phyloP scores from a whole-genome alignment of 1,140 invertebrate genomes.

The Doryteuthis pealeii region DNA sequence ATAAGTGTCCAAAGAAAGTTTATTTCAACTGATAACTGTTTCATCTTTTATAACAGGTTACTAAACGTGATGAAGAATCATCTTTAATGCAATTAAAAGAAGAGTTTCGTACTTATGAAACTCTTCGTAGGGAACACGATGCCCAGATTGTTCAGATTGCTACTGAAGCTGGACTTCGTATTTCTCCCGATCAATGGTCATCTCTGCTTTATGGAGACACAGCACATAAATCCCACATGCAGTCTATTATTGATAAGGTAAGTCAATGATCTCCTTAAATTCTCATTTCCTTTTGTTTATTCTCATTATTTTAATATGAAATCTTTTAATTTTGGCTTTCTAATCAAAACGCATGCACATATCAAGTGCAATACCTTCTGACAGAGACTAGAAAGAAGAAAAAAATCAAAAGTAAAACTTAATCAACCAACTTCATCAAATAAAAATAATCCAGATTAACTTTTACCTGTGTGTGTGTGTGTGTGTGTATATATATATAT shows the following conservation, averaged over 20 bases:
- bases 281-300: background rate
- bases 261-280: constrained; percentile 18
- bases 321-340: no score
- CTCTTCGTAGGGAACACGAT: constrained; percentile 91
- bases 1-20: no score
- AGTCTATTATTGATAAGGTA: constrained; percentile 85
- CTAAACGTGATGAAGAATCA: constrained; percentile 95
- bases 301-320: background rate
- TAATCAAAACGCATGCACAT: no score
- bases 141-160: constrained; percentile 85
- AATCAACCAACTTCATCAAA: no score
- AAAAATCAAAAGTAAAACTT: no score
- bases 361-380: no score
- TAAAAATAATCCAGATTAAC: no score
- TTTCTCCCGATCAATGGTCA: constrained; percentile 98
- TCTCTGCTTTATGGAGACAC: constrained; percentile 93
- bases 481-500: no score
- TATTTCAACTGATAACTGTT: no score
- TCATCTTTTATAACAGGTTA: constrained; percentile 76
- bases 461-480: no score
- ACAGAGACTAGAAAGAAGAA: no score
- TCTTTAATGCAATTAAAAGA: constrained; percentile 98
- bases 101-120: constrained; percentile 94
- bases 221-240: constrained; percentile 96
- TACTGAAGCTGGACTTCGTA: constrained; percentile 92